A percentile compares a stretch with the other conserved stretches of the same genome.
Conservation (phyloP, 2,888 invertebrate species). For the Rhagonycha lutea region DNA sequence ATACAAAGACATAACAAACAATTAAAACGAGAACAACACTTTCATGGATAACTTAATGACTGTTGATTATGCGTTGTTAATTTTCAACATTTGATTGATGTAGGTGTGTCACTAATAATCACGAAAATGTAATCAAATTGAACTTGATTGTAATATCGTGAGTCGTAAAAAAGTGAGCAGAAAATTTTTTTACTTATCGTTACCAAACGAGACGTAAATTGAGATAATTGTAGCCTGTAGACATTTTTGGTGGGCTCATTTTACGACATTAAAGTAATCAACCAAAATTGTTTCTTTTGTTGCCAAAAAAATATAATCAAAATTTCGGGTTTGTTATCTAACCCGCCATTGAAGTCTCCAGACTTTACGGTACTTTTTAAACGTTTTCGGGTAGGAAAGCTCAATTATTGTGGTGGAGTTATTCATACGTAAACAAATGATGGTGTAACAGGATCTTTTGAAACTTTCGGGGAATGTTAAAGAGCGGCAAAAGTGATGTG, state of each 20-base stretch:
- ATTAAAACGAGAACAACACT: neutral
- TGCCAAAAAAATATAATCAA: neutral
- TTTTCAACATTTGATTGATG: neutral
- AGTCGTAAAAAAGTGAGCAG: neutral
- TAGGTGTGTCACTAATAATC: neutral
- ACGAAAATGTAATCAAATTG: neutral
- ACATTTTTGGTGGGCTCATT: neutral
- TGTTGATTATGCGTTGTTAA: neutral
- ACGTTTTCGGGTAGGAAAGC: neutral
- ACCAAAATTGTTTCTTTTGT: neutral
- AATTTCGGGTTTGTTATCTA: neutral
- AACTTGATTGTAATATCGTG: neutral
- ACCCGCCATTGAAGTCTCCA: conserved; percentile 1
- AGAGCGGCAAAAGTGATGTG: conserved; percentile 1
- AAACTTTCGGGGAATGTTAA: neutral
- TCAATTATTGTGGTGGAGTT: neutral
- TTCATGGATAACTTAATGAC: neutral
- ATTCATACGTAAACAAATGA: neutral
- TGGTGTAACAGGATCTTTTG: neutral
- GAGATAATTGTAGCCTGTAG: neutral
- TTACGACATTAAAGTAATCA: neutral
- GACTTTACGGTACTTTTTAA: neutral
- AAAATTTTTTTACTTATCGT: neutral
- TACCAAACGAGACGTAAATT: neutral
- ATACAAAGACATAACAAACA: neutral